Base-by-base conservation (phyloP, 2,888 invertebrate species). In the Ichneumoninae sp. region DNA sequence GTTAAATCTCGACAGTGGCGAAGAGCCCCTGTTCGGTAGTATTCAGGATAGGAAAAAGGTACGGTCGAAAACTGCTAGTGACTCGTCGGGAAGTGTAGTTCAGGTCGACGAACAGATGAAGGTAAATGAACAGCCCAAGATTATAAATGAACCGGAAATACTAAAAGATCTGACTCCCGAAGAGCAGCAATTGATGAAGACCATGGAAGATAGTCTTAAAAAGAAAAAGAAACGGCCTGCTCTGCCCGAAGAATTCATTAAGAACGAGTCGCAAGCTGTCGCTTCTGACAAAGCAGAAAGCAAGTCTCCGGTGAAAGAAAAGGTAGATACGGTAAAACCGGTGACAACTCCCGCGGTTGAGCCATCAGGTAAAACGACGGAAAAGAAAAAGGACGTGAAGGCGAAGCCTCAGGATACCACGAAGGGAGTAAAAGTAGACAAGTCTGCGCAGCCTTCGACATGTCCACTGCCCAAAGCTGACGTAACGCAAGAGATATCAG, bases 1-100 rank as follows among this genome's bases (percentile, higher is more conserved):
- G 19, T 87, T 69, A 47, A 70, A 73, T 65, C 80, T 84, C 13
- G 85, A 87, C 26, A 74, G 69, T 68, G 88, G 88, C 66, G 88
- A 91, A 33, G 85, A 88, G 57, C 87, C 91, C 19, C 75, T 93
- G 33, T 93, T 93, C 74, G 93, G 93, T 85, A 93, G 93, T 87
- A 90, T 93, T 79, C 91, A 90, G 86, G 90, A 92, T 88, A 92
- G 92, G 83, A 92, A 85, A 81, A 90, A 86, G 36, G 86, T 65
- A 83, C 87, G 87, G 30, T 86, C 88, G n/a, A 76, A 83, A 66
- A 70, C 71, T 47, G 54, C 65, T 54, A 83, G 77, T 70, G 68
- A 70, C n/a, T 78, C 75, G 50, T 66, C 68, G 4, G 75, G 71
- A 19, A 26, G 10, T 10, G 8, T 36, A 47, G 66, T 76, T 13